A percentile compares a stretch with the other conserved stretches of the same genome.
Conservation (phyloP, 1,140 invertebrate species). For the Sminthurinus signatus region DNA sequence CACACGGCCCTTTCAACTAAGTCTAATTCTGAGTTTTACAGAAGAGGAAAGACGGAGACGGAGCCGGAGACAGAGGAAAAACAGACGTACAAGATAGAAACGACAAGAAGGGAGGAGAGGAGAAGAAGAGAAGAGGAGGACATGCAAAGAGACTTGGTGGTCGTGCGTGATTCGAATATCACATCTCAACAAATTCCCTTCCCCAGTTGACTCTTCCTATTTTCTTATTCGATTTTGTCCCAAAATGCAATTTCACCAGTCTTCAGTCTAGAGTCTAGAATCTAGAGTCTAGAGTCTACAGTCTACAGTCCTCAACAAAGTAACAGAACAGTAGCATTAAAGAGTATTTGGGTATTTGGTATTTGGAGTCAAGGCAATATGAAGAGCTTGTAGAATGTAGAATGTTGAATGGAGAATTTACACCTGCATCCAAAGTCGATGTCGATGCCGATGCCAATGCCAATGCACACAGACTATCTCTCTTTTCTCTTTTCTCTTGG, state of each 20-base stretch:
- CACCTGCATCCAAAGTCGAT: conserved; percentile 32
- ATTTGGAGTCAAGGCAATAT: too few relatives aligned
- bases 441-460: too few relatives aligned
- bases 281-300: too few relatives aligned
- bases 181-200: conserved; percentile 31
- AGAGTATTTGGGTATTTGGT: too few relatives aligned
- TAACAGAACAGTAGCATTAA: too few relatives aligned
- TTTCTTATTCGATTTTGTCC: conserved; percentile 38
- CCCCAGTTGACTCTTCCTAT: conserved; percentile 31
- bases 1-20: too few relatives aligned
- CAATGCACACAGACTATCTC: too few relatives aligned
- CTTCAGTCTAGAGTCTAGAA: too few relatives aligned
- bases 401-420: conserved; percentile 24
- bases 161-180: conserved; percentile 36
- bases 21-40: background rate
- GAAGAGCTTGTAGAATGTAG: too few relatives aligned
- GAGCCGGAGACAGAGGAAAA: background rate
- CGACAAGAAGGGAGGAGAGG: background rate
- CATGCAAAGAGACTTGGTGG: conserved; percentile 32
- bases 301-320: too few relatives aligned
- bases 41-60: conserved; percentile 13
- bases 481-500: too few relatives aligned
- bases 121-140: too few relatives aligned
- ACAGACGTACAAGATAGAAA: background rate
- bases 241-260: conserved; percentile 35